Base-by-base conservation (phyloP, 2,888 invertebrate genomes). In the Eupeodes luniger region DNA sequence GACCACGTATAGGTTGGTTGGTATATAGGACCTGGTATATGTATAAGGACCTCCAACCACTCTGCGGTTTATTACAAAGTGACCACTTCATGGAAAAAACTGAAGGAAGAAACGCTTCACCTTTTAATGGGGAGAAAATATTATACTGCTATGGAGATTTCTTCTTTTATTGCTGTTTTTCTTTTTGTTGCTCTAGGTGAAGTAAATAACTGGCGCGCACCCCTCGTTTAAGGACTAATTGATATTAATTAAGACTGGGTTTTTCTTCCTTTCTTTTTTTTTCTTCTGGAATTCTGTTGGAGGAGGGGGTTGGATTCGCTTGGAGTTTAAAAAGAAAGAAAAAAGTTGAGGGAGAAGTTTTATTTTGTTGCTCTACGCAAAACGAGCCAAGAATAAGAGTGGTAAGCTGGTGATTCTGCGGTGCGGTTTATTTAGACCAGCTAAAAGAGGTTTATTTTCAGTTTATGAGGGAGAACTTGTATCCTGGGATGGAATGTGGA, bases 41-140 rank as follows among this genome's bases (percentile, higher is more conserved):
- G 40, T 59, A 19, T 61, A 77, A 62, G 66, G 76, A 86, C 75
- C 82, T 76, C 67, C 61, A 62, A 66, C 76, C 70, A 88, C 87
- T 83, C 76, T 59, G 87, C 81, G 78, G 85, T 81, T 88, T 81
- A 85, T 81, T 81, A 88, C 88, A 85, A 88, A 88, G 88, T 88
- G 88, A 85, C 88, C 88, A 81, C 84, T 88, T 88, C 67, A 75
- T 85, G 77, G 77, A 67, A 76, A 80, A 77, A 62, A 62, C 55
- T 51, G 87, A 77, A 66, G 81, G 76, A 66, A 72, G 79, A 76
- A 83, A 59, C 2, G 76, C 66, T 78, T 44, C 34, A 74, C 36
- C 40, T 62, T 72, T 53, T 47, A 34, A 34, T 19, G 5, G n/a
- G 51, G 36, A 14, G n/a, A 44, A 16, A 57, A 19, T 64, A 27